Percentiles rank a stretch among this genome's conserved stretches.
Evolutionary conservation across 2,797 vertebrate genomes (phyloP).

Genomic region (Anniella stebbinsi): DNA sequence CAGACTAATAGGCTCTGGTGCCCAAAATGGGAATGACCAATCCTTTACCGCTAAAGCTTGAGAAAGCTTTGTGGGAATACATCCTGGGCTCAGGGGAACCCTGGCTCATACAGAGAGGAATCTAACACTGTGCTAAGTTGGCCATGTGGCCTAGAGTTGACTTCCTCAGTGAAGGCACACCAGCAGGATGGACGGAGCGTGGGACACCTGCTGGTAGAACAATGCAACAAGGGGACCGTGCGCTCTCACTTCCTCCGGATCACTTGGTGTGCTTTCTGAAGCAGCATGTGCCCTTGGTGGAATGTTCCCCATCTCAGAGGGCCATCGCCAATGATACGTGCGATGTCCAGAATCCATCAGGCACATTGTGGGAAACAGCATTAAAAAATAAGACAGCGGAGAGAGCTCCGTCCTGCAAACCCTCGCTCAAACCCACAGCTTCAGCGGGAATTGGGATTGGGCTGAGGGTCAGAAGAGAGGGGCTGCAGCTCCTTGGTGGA

Average conservation of each 20-base stretch:
- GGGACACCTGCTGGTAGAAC: not conserved
- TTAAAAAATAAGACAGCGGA: not conserved
- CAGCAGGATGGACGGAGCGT: constrained; percentile 41
- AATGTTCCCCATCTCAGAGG: accelerated
- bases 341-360: constrained; percentile 62
- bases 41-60: constrained; percentile 1
- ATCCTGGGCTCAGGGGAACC: not conserved
- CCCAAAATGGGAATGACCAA: not conserved
- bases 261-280: constrained; percentile 43
- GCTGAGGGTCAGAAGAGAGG: not conserved
- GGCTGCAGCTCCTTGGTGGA: not conserved
- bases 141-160: constrained; percentile 34
- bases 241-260: constrained; percentile 1
- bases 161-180: constrained; percentile 12
- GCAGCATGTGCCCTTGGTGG: constrained; percentile 29
- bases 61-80: not conserved
- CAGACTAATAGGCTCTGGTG: not conserved
- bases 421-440: constrained; percentile 36
- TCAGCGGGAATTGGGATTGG: not conserved
- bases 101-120: constrained; percentile 1
- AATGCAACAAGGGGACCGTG: not conserved
- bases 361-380: constrained; percentile 68
- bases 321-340: constrained; percentile 37
- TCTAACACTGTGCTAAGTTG: constrained; percentile 1
- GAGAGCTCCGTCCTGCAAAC: constrained; percentile 46